Conservation (phyloP, 2,888 invertebrate species). For the Operophtera brumata region DNA sequence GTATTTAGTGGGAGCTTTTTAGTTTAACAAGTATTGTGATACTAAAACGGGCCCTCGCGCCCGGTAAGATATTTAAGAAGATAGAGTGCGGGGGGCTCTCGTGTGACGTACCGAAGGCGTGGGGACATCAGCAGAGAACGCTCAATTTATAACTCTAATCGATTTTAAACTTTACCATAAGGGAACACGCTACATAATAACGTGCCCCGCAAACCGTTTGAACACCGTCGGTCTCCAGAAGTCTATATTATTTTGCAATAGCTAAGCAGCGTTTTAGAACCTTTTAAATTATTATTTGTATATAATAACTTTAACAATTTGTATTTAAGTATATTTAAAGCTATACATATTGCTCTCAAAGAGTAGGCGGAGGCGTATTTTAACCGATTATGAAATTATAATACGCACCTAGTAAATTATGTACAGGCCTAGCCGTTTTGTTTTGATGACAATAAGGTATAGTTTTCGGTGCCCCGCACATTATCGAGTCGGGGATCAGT, state of each 20-base stretch:
- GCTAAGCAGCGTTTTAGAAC: conserved; percentile 27
- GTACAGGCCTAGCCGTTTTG: conserved; percentile 58
- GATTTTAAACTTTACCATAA: not conserved
- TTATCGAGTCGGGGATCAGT: conserved; percentile 27
- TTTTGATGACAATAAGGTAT: conserved; percentile 43
- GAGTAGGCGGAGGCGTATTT: conserved; percentile 50
- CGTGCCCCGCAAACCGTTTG: conserved; percentile 5
- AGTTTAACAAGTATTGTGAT: conserved; percentile 74
- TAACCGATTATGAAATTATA: conserved; percentile 41
- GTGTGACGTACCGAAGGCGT: conserved; percentile 1
- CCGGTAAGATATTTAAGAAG: conserved; percentile 64
- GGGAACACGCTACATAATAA: conserved; percentile 1
- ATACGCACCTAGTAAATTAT: conserved; percentile 47
- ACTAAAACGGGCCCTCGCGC: conserved; percentile 70
- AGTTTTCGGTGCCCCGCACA: conserved; percentile 33
- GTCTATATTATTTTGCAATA: conserved; percentile 20
- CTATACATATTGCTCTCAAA: conserved; percentile 53
- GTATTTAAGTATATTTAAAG: conserved; percentile 65
- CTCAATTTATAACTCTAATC: not conserved
- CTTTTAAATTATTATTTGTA: conserved; percentile 73
- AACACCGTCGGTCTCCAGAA: conserved; percentile 13
- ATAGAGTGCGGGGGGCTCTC: not conserved
- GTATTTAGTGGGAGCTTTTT: conserved; percentile 67
- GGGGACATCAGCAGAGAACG: conserved; percentile 2
- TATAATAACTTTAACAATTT: conserved; percentile 68